Conservation (phyloP, 2,113 vertebrate genomes). For the Danionella cerebrum region DNA sequence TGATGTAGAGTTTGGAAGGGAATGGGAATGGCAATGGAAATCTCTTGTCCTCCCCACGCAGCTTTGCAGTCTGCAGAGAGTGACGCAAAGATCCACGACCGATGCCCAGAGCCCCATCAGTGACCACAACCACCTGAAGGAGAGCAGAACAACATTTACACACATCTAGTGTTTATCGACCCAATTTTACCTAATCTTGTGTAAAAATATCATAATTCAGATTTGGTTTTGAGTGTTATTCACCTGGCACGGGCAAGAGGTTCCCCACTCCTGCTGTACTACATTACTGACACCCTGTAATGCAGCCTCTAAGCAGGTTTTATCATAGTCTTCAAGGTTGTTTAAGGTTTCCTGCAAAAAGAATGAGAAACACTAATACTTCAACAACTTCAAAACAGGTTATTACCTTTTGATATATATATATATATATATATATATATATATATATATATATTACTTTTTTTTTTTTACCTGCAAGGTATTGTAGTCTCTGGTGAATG, state of each 20-base stretch:
- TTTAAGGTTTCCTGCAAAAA: constrained; percentile 80
- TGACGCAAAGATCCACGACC: constrained; percentile 88
- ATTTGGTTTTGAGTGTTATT: neutral
- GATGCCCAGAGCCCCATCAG: constrained; percentile 91
- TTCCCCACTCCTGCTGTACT: constrained; percentile 95
- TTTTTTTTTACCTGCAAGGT: constrained; percentile 77
- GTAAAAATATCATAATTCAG: neutral
- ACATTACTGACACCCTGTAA: constrained; percentile 86
- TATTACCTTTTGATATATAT: too few relatives aligned
- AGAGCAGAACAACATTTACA: constrained; percentile 5
- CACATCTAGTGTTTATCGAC: neutral
- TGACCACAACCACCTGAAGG: constrained; percentile 86
- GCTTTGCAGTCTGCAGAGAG: constrained; percentile 78
- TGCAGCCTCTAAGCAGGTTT: constrained; percentile 88
- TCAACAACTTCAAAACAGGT: neutral
- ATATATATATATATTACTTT: too few relatives aligned
- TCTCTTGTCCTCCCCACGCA: constrained; percentile 80
- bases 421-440: too few relatives aligned
- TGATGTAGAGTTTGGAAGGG: constrained; percentile 86
- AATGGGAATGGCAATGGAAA: constrained; percentile 94
- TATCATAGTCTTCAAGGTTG: constrained; percentile 95
- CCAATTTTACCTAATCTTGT: too few relatives aligned
- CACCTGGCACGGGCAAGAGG: constrained; percentile 92
- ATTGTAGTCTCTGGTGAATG: constrained; percentile 96
- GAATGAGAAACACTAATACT: neutral